Evolutionary conservation across 2,113 vertebrate species (phyloP).

Genomic region (Bufo bufo): DNA sequence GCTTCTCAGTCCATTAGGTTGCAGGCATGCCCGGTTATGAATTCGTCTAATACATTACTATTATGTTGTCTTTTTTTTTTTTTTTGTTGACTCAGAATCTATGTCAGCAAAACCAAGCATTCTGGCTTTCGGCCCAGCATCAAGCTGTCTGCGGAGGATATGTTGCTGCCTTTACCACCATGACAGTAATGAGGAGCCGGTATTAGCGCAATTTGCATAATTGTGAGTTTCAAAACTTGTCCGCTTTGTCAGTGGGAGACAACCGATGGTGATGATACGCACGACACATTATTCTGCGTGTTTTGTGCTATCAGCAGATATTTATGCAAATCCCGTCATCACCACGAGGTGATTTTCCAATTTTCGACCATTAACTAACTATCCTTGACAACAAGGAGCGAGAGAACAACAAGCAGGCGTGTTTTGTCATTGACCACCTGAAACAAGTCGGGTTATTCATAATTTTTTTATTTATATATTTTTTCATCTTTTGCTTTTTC

Average conservation of each 20-base stretch:
- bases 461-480: background rate
- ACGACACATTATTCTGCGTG: constrained; percentile 76
- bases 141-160: constrained; percentile 88
- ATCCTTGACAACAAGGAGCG: constrained; percentile 77
- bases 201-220: constrained; percentile 99
- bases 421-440: constrained; percentile 69
- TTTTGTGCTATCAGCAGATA: constrained; percentile 96
- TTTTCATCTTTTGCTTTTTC: constrained; percentile 31
- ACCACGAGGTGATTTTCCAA: constrained; percentile 94
- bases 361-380: constrained; percentile 89
- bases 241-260: constrained; percentile 91
- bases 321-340: constrained; percentile 94
- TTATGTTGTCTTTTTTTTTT: constrained; percentile 68
- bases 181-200: constrained; percentile 95
- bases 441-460: constrained; percentile 6
- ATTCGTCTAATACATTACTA: constrained; percentile 84
- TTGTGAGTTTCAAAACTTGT: constrained; percentile 82
- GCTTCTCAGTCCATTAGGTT: constrained; percentile 81
- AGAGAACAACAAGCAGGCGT: constrained; percentile 64
- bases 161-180: constrained; percentile 83
- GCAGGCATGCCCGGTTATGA: constrained; percentile 76
- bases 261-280: constrained; percentile 87
- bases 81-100: constrained; percentile 90
- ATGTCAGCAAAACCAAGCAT: constrained; percentile 91
- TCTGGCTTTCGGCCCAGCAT: constrained; percentile 82